Evolutionary conservation across 2,797 vertebrate species (phyloP).

Genomic region (Rhincodon typus): DNA sequence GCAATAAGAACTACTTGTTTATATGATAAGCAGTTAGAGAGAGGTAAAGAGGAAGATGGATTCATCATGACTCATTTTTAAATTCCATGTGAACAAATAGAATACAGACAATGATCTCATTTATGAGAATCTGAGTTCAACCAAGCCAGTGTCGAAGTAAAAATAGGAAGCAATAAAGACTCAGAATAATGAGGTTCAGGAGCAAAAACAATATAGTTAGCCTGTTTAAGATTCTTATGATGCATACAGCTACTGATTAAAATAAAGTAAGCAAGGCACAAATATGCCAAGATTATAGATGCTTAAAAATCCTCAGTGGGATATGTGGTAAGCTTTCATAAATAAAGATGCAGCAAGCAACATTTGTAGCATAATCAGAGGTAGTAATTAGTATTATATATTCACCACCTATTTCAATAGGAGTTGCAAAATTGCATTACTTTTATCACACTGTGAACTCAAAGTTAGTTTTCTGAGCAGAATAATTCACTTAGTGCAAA

Average conservation of each 20-base stretch:
- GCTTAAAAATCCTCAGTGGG: slow-evolving; percentile 55
- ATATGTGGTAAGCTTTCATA: slow-evolving; percentile 67
- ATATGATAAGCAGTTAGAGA: slow-evolving; percentile 1
- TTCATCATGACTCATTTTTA: slow-evolving; percentile 1
- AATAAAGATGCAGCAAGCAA: slow-evolving; percentile 80
- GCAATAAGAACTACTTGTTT: background rate
- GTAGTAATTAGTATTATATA: slow-evolving; percentile 97
- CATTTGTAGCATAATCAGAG: slow-evolving; percentile 85
- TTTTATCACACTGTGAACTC: slow-evolving; percentile 96
- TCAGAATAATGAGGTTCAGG: slow-evolving; percentile 25
- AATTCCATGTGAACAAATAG: background rate
- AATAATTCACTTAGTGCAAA: slow-evolving; percentile 81
- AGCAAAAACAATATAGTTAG: slow-evolving; percentile 19
- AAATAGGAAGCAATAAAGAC: slow-evolving; percentile 23
- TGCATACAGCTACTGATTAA: slow-evolving; percentile 51
- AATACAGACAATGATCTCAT: slow-evolving; percentile 17
- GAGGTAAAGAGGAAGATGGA: background rate
- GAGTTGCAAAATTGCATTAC: slow-evolving; percentile 84
- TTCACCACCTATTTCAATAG: slow-evolving; percentile 84
- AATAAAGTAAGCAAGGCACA: slow-evolving; percentile 52
- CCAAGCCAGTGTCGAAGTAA: background rate
- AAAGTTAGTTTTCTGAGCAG: slow-evolving; percentile 78
- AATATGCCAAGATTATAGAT: slow-evolving; percentile 58
- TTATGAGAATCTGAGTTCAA: slow-evolving; percentile 21
- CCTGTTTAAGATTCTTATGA: slow-evolving; percentile 39